Evolutionary conservation across 30 jellyfish, hydroid and myxozoan species (phyloP), one percentile per base, ranked within the genome.

Genomic region (Catostylus mosaicus): DNA sequence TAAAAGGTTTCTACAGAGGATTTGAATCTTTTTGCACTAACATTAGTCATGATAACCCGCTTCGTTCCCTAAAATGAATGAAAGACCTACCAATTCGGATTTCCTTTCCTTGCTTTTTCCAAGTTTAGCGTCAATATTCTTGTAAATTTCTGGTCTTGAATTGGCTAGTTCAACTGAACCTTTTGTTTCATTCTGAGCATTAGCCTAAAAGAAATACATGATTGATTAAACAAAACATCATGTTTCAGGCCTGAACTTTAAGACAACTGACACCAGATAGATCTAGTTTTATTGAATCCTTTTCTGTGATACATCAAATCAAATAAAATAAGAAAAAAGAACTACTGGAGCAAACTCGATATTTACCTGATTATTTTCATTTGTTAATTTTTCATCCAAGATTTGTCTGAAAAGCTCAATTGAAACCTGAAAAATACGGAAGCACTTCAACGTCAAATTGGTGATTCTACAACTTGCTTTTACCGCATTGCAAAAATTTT

Each of bases 381-480:
- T 24, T 24, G 24, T 45, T 14, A 86, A 32, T 30, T 79, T 52
- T 75, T 75, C 96, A 78, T 86, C 84, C 43, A 86, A 27, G 11
- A 86, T 67, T 61, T 64, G 82, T 43, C 96, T 75, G 75, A 86
- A 86, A 8, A 82, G 36, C 36, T 86, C 96, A 14, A 86, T 89
- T 23, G 89, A 72, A 7, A 86, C 96, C 96, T 86, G 71, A 2
- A 71, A 46, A 45, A 37, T 38, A 2, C 26, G 14, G 0, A 2
- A 1, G 0, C 0, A n/a, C n/a, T n/a, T n/a, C n/a, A n/a, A n/a
- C n/a, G n/a, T n/a, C n/a, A n/a, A n/a, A n/a, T n/a, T n/a, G n/a
- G n/a, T n/a, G n/a, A n/a, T n/a, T n/a, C n/a, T n/a, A n/a, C n/a
- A n/a, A n/a, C n/a, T n/a, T n/a, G n/a, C n/a, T n/a, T n/a, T n/a